Base-by-base conservation (phyloP, 2,797 vertebrate genomes). In the Cynodonichthys magdalenae region DNA sequence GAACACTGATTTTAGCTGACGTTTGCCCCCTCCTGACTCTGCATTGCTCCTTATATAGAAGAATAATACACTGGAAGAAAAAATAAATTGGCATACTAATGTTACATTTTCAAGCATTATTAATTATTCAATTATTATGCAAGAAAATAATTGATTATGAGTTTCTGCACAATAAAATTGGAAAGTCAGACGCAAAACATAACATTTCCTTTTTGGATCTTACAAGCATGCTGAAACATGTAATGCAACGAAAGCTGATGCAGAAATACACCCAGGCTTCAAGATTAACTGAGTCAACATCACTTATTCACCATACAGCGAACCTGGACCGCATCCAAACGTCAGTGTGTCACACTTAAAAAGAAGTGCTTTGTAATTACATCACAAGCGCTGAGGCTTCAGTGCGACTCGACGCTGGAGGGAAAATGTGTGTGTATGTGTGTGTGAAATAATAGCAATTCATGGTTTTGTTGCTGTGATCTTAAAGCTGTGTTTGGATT, bases 251-350 rank as follows among this genome's bases (percentile, higher is more conserved):
- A 17, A 52, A 66, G 69, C 62, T 70, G 46, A 70, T 44, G 20
- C 28, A 41, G 51, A 66, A 68, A 79, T 41, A 61, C 61, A 61
- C 53, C 19, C 55, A 34, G 47, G 66, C 74, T 68, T 64, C 63
- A 51, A 46, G 41, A 66, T 53, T n/a, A 39, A 67, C 79, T 78
- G 84, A 86, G 78, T 87, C 84, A 79, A 82, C 69, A 73, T 75
- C 69, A 59, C 74, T 74, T 74, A 66, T 63, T 77, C 74, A 70
- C 68, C 6, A 15, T 72, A 62, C 27, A 76, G 70, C 70, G 60
- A 73, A 84, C 53, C 79, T 86, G 84, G 80, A 83, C 47, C 0
- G 15, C 66, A 31, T 83, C 82, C 87, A 88, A 81, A 75, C 11
- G 63, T 57, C 71, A 75, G 62, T 62, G 79, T 80, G 74, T 83